Conservation (phyloP, 2,113 vertebrate genomes). For the Mormyrus lacerda region DNA sequence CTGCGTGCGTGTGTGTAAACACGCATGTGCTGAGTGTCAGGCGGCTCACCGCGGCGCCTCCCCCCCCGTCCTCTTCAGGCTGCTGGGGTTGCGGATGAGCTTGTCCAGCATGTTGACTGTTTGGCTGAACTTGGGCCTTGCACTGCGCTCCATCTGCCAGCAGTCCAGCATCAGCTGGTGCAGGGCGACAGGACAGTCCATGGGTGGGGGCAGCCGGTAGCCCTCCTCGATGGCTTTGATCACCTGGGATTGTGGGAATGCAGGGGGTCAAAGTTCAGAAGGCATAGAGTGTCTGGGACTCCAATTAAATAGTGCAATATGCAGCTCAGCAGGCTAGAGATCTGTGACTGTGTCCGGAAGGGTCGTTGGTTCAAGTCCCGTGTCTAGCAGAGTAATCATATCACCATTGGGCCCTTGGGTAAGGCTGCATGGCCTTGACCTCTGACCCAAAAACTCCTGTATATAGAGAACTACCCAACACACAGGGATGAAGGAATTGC, state of each 20-base stretch:
- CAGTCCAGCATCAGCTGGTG: conserved; percentile 98
- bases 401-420: background rate
- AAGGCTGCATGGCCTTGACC: background rate
- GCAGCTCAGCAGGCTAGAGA: background rate
- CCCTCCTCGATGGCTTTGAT: conserved; percentile 98
- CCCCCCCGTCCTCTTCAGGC: conserved; percentile 86
- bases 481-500: background rate
- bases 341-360: background rate
- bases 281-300: background rate
- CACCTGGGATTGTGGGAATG: conserved; percentile 59
- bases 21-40: background rate
- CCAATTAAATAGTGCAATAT: background rate
- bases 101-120: conserved; percentile 99
- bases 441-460: background rate
- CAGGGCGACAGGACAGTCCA: conserved; percentile 93
- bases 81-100: conserved; percentile 95
- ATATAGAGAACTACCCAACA: background rate
- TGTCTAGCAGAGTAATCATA: background rate
- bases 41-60: conserved; percentile 72
- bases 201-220: conserved; percentile 89
- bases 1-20: background rate
- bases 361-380: background rate
- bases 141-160: conserved; percentile 91
- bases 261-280: background rate
- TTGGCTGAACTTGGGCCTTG: conserved; percentile 93